Percentiles rank a stretch among this genome's conserved stretches.
phyloP scores from a whole-genome alignment of 1,140 invertebrate species.

The Augochlora pura region DNA sequence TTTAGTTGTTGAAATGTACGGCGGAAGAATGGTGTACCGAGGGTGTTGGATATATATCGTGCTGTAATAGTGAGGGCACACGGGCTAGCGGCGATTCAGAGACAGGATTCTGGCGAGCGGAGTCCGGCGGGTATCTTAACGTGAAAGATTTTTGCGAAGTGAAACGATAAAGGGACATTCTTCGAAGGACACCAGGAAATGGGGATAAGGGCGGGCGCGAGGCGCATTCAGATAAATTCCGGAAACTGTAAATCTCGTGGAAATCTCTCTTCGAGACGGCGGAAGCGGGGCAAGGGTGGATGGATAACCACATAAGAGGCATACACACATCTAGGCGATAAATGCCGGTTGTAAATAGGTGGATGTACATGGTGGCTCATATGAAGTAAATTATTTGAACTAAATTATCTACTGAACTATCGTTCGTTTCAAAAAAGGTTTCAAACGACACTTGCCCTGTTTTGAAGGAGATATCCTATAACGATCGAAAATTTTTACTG shows the following conservation, averaged over 20 bases:
- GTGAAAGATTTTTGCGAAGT: conserved; percentile 22
- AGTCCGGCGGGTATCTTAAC: conserved; percentile 13
- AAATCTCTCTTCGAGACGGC: conserved; percentile 35
- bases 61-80: neutral
- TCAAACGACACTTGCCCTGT: no score
- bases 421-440: no score
- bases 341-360: neutral
- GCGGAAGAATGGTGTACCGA: neutral
- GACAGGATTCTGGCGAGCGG: neutral
- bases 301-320: neutral
- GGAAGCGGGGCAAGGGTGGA: conserved; percentile 7
- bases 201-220: conserved; percentile 21
- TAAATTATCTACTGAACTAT: no score
- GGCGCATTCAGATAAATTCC: conserved; percentile 46
- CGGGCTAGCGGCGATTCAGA: neutral
- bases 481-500: no score
- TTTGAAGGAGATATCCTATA: no score
- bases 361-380: no score
- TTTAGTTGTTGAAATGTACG: neutral
- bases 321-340: neutral
- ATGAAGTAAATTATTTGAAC: no score
- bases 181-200: conserved; percentile 26
- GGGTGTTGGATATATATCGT: neutral
- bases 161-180: conserved; percentile 50
- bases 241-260: conserved; percentile 51